Conservation (phyloP, 2,797 vertebrate genomes). For the Ficedula albicollis region DNA sequence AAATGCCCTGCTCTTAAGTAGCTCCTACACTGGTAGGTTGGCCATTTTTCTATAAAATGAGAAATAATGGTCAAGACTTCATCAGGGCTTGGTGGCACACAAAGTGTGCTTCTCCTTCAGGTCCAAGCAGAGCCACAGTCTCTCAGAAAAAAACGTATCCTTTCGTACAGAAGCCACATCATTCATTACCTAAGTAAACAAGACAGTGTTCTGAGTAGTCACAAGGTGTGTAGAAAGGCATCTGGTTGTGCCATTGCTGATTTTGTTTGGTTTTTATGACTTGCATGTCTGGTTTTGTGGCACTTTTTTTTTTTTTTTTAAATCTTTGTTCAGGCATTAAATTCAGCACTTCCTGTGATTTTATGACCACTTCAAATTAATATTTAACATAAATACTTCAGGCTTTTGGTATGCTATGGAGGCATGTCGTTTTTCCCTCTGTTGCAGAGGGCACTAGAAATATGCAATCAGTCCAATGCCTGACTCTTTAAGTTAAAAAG, state of each 20-base stretch:
- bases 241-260: neutral
- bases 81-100: neutral
- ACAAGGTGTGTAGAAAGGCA: neutral
- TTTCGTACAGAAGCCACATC: neutral
- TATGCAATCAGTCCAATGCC: neutral
- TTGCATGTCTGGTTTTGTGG: neutral
- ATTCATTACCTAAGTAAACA: neutral
- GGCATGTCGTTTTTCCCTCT: neutral
- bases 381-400: slow-evolving; percentile 16
- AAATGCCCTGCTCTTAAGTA: neutral
- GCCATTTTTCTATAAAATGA: neutral
- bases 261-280: neutral
- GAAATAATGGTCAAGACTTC: neutral
- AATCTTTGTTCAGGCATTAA: neutral
- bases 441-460: neutral
- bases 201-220: neutral
- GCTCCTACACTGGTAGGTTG: neutral
- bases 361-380: slow-evolving; percentile 26
- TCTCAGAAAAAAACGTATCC: neutral
- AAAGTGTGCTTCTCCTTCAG: neutral
- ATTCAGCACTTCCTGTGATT: neutral
- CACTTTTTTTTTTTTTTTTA: neutral
- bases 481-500: neutral
- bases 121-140: neutral
- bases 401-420: neutral